Conservation (phyloP, 2,888 invertebrate genomes). For the Antheraea yamamai region DNA sequence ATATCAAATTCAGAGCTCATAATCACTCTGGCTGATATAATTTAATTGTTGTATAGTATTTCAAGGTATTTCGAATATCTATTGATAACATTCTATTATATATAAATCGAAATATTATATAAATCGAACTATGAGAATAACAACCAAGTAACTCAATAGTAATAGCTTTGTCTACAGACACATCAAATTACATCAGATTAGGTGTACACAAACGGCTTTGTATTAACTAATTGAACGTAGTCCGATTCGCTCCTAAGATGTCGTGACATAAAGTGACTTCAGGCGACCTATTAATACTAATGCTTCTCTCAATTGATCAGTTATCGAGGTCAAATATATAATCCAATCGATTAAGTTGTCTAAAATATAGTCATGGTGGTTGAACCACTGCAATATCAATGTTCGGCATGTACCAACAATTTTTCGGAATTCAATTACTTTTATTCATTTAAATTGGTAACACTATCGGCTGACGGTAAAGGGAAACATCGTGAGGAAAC, state of each 20-base stretch:
- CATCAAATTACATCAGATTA: slow-evolving; percentile 3
- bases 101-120: not conserved
- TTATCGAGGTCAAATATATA: not conserved
- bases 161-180: not conserved
- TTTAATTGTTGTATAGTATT: too few species aligned
- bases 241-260: not conserved
- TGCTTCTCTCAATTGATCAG: not conserved
- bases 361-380: too few species aligned
- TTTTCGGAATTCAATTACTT: too few species aligned
- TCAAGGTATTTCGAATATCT: not conserved
- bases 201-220: not conserved
- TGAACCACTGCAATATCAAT: too few species aligned
- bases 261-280: not conserved
- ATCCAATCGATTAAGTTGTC: not conserved
- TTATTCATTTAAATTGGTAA: too few species aligned
- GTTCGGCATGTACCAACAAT: too few species aligned
- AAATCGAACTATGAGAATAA: not conserved
- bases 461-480: too few species aligned
- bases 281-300: not conserved
- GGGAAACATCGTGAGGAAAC: too few species aligned
- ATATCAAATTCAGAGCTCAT: too few species aligned
- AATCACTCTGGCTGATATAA: too few species aligned
- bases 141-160: not conserved
- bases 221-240: slow-evolving; percentile 11
- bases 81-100: not conserved